Base-by-base conservation (phyloP, 2,113 vertebrate species). In the Dicerorhinus sumatrensis region DNA sequence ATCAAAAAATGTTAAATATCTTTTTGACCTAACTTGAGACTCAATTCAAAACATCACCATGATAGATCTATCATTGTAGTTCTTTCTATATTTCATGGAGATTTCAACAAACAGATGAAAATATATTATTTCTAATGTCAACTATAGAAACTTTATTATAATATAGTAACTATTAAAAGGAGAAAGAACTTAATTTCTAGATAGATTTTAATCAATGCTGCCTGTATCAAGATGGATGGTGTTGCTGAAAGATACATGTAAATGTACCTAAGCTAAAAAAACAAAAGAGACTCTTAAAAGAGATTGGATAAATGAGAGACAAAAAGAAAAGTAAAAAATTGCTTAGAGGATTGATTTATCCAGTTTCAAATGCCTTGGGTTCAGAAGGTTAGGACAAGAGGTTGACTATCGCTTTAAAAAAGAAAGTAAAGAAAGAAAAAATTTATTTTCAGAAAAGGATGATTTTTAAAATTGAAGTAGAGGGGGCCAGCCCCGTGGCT, bases 41-140 rank as follows among this genome's bases (percentile, higher is more conserved):
- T 92, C 25, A 77, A 39, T 94, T 92, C 29, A 91, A 92, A 96
- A 76, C 5, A 75, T 75, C 25, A 29, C 5, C 33, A 27, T 73
- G 18, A 86, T 75, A 18, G 60, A 60, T 20, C 51, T 70, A 54
- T 69, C 42, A 76, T 60, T 81, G 31, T 33, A 88, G 60, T 76
- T 76, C 48, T 96, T 88, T 76, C 83, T 56, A 36, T 69, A 73
- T 94, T 95, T 96, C 80, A 67, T 65, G 6, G 23, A 36, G 2
- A 94, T 58, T 80, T 67, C 33, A 94, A 75, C 29, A 23, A 75
- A 86, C 69, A 89, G 42, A 42, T 94, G 58, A 95, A 97, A 94
- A 76, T 88, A 56, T 33, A 60, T 54, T 82, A 83, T 75, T 62
- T 94, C 56, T 92, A 70, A 80, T 56, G 4, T 90, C 17, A 89